phyloP scores from a whole-genome alignment of 2,888 invertebrate species.

The Mythimna loreyi region DNA sequence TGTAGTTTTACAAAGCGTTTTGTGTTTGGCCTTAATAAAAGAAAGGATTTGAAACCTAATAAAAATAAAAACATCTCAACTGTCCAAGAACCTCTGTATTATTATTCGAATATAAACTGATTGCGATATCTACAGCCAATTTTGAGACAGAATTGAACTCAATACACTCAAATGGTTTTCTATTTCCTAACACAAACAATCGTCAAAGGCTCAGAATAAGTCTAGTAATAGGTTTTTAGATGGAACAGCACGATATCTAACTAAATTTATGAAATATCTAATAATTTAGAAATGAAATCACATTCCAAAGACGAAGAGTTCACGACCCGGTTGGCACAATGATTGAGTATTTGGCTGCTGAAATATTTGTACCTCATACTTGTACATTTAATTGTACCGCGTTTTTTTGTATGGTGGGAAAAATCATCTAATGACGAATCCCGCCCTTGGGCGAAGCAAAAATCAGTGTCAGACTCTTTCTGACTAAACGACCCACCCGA shows the following conservation, averaged over 20 bases:
- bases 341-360: no score
- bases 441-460: no score
- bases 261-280: not conserved
- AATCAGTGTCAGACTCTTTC: no score
- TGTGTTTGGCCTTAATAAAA: not conserved
- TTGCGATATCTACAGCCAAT: conserved; percentile 57
- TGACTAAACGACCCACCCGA: no score
- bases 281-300: not conserved
- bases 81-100: conserved; percentile 11
- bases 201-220: conserved; percentile 47
- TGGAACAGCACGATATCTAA: conserved; percentile 4
- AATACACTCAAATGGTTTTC: conserved; percentile 69
- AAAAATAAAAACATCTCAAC: not conserved
- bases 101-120: conserved; percentile 54
- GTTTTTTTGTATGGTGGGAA: no score
- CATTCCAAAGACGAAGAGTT: no score
- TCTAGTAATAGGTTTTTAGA: no score
- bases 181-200: conserved; percentile 68
- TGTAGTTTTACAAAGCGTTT: not conserved
- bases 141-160: conserved; percentile 66
- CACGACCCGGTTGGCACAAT: no score
- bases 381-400: no score
- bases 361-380: no score
- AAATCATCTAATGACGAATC: no score
- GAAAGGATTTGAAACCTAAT: not conserved